Conservation (phyloP, 2,888 invertebrate species). For the Microplitis deprimator region DNA sequence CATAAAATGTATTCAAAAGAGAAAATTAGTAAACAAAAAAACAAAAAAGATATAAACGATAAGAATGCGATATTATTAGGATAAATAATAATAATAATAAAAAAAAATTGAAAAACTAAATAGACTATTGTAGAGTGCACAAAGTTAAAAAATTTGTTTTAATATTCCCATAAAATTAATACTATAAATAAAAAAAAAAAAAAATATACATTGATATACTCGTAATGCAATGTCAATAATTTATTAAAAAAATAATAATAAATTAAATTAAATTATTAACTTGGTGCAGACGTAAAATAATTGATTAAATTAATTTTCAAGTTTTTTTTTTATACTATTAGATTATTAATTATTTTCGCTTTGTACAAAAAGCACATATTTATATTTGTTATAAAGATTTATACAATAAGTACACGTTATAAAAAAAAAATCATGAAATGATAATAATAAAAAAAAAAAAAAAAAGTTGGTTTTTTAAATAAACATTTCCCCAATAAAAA, state of each 20-base stretch:
- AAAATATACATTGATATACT: conserved; percentile 37
- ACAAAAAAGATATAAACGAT: conserved; percentile 25
- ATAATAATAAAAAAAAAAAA: neutral
- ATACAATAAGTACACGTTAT: neutral
- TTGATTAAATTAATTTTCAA: conserved; percentile 1
- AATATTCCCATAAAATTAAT: conserved; percentile 22
- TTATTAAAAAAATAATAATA: conserved; percentile 17
- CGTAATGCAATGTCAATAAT: neutral
- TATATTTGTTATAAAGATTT: conserved; percentile 56
- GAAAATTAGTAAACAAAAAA: conserved; percentile 32
- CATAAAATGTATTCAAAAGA: conserved; percentile 30
- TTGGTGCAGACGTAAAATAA: conserved; percentile 17
- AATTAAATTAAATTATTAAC: neutral
- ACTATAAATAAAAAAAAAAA: conserved; percentile 45
- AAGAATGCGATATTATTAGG: conserved; percentile 48
- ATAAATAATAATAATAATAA: conserved; percentile 9
- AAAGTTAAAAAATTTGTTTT: conserved; percentile 19
- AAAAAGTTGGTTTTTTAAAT: conserved; percentile 13
- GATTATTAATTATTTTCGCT: conserved; percentile 57
- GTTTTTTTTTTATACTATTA: conserved; percentile 49
- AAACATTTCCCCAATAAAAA: neutral
- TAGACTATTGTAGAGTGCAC: conserved; percentile 34
- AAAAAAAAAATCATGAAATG: neutral
- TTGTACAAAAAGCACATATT: conserved; percentile 67
- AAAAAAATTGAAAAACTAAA: neutral